Base-by-base conservation (phyloP, 1,140 invertebrate genomes). In the Drosophila mayri region DNA sequence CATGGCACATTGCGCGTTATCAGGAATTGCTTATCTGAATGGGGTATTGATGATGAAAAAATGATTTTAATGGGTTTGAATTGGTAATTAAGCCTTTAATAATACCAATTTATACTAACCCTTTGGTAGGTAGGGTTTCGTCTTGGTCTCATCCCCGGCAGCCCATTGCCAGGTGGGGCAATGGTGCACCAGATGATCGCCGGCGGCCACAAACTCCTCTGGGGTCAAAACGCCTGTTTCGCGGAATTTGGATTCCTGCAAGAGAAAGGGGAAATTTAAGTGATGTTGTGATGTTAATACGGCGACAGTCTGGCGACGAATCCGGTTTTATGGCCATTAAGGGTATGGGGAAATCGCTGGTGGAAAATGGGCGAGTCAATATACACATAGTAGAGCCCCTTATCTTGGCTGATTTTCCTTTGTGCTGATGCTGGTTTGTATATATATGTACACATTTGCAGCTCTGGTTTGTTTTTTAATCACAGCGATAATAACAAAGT, bases 101-200 rank as follows among this genome's bases (percentile, higher is more conserved):
- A 35, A 10, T 8, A 40, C n/a, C 12, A 32, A 72, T 1, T 18
- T 18, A 43, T 10, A 41, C 47, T 67, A 47, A 88, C 83, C 83
- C 58, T 95, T 95, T 11, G 98, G 98, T 63, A 99, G 94, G 94
- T 99, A 99, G 6, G 96, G 93, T 92, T 98, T 97, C 14, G 95
- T 93, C 93, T 97, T 97, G 10, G 95, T 94, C 86, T 98, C 96
- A 92, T 99, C 98, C 0, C 98, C 98, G 25, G 95, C 94, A 4
- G 97, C 96, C 99, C 99, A 99, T 88, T 99, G 97, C 99, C 99
- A 99, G 2, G 99, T 99, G 1, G 99, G 99, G 93, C 99, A 99
- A 93, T 99, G 99, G 94, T 99, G 98, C 1, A 99, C 98, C 22
- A 99, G 93, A 93, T 99, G 99, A 93, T 99, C 99, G 6, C 99